phyloP scores from a whole-genome alignment of 2,888 invertebrate species.

The Acrobasis suavella region DNA sequence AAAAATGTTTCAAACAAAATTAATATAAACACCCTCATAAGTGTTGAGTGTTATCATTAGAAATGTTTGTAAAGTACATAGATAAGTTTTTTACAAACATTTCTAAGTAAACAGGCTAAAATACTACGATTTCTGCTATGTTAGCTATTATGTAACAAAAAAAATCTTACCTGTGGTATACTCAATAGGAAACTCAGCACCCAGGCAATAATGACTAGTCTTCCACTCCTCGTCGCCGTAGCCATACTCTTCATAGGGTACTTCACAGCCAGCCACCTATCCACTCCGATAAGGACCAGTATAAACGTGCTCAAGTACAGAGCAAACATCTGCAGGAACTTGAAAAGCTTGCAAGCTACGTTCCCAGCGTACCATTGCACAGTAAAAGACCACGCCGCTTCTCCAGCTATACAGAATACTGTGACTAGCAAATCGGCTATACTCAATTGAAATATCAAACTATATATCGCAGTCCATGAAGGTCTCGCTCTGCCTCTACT shows the following conservation, averaged over 20 bases:
- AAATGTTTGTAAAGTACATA: no score
- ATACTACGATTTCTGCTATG: no score
- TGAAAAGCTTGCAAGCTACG: constrained; percentile 89
- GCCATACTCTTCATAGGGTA: constrained; percentile 89
- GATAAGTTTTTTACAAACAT: no score
- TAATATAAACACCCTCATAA: no score
- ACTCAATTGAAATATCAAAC: constrained; percentile 90
- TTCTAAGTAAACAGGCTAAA: no score
- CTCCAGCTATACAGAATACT: constrained; percentile 90
- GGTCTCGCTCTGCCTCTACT: constrained; percentile 81
- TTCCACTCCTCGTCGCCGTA: constrained; percentile 86
- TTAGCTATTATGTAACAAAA: not conserved
- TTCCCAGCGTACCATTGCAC: constrained; percentile 92
- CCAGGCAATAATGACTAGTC: constrained; percentile 88
- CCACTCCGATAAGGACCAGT: constrained; percentile 90
- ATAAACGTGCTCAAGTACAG: constrained; percentile 92
- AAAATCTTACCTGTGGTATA: constrained; percentile 88
- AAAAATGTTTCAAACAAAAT: no score
- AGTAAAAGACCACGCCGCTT: constrained; percentile 90
- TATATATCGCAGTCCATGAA: constrained; percentile 88
- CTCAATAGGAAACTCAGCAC: constrained; percentile 88
- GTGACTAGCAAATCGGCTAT: constrained; percentile 92
- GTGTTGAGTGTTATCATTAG: no score
- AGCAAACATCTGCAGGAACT: constrained; percentile 91
- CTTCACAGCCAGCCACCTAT: constrained; percentile 90